Base-by-base conservation (phyloP, 2,113 vertebrate genomes). In the Hemiprocne comata region DNA sequence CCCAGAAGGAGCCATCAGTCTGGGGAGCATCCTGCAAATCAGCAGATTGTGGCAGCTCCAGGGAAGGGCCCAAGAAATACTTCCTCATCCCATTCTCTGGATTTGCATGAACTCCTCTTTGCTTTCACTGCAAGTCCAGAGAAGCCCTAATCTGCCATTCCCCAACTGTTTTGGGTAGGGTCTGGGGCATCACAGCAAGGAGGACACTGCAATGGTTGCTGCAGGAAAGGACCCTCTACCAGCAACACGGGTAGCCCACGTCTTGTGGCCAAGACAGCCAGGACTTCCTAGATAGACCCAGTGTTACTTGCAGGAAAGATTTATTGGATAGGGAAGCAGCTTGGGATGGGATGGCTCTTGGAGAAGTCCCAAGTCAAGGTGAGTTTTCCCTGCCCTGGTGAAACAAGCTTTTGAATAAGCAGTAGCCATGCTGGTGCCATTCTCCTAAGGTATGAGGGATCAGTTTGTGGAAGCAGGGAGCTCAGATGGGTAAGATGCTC, bases 1-100 rank as follows among this genome's bases (percentile, higher is more conserved):
- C 26, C 76, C 55, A 62, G 71, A 66, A 85, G 85, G 60, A 85
- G 19, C 3, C 48, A 25, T 13, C 20, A 28, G 46, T 71, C 40
- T 38, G 33, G 17, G 46, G 42, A 90, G 26, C 26, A 74, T 78
- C 65, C 79, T 64, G 55, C 34, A 77, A 71, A 81, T 42, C 20
- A 33, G 31, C 23, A 72, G 38, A 74, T 58, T 0, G 0, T 0
- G 2, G 33, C 25, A 36, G 33, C 8, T 67, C 34, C 0, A 0
- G 18, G 21, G 31, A 69, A 72, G 21, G 24, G 12, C 10, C 28
- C 7, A 6, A 34, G 36, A 51, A 86, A 46, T 72, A 3, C 12
- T 58, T 78, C 34, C 20, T 54, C 1, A 2, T 29, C 6, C 21
- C 5, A 62, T 76, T 54, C 28, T 57, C 12, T 53, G 82, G 44